Evolutionary conservation across 1,140 invertebrate species (phyloP), one percentile per base, ranked within the genome.

Genomic region (Ceratitis capitata): DNA sequence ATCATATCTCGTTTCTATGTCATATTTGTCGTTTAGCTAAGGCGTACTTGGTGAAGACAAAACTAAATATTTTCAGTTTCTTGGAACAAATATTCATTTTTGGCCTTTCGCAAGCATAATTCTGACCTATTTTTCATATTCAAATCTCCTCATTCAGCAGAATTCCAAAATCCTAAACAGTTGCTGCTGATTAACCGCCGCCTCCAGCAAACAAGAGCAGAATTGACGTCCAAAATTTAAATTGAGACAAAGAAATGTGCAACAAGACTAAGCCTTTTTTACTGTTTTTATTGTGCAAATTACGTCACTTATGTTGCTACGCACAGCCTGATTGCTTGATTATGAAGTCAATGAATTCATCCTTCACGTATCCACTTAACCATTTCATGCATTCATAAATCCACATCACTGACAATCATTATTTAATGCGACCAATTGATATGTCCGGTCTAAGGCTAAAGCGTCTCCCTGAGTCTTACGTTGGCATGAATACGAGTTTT

Each of bases 401-500:
- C 10, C 61, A 35, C 61, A 69, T 0, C 61, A 69, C 32, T 69
- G 35, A 32, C 1, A 1, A 69, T 69, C 32, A 69, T 69, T 69
- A 39, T 39, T 64, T 64, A 64, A 64, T 69, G 61, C 61, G 61
- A 16, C 61, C 61, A 69, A 69, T 69, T 69, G 61, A 69, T 32
- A 19, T 69, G 61, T 69, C 61, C 61, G 61, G 61, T 32, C 61
- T 69, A 39, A 35, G 32, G 35, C 32, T 69, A 1, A 69, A n/a
- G 3, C 16, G 61, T 35, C 61, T 32, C 32, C 12, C 32, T 14
- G 61, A 32, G 61, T 35, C 32, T 69, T 69, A 32, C 12, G 7
- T 49, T n/a, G n/a, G n/a, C n/a, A n/a, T n/a, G n/a, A n/a, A n/a
- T n/a, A n/a, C n/a, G n/a, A n/a, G n/a, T n/a, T n/a, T n/a, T n/a